Evolutionary conservation across 2,888 invertebrate species (phyloP).

Genomic region (Carterocephalus palaemon): DNA sequence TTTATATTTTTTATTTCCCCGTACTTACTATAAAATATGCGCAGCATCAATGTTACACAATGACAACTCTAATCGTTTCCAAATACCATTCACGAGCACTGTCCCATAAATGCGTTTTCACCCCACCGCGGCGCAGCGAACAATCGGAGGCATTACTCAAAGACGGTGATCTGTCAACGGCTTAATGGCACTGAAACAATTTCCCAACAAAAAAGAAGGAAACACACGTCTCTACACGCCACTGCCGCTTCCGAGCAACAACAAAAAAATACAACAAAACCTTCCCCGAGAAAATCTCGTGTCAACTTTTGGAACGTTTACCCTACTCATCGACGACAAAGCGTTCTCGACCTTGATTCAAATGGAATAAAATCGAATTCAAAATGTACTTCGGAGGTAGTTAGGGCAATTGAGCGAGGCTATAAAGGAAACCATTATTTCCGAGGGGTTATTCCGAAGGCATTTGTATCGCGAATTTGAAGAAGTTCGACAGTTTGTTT

Average conservation of each 20-base stretch:
- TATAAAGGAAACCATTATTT: constrained; percentile 77
- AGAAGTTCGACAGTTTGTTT: constrained; percentile 79
- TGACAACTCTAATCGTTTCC: constrained; percentile 41
- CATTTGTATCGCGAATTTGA: constrained; percentile 78
- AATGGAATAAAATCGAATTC: constrained; percentile 29
- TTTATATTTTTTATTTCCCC: constrained; percentile 23
- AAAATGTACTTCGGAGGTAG: constrained; percentile 26
- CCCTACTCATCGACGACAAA: constrained; percentile 37
- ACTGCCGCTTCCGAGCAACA: constrained; percentile 68
- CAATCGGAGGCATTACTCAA: constrained; percentile 70
- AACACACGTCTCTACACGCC: constrained; percentile 70
- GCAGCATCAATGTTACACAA: constrained; percentile 7
- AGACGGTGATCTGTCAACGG: constrained; percentile 74
- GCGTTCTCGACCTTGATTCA: constrained; percentile 28
- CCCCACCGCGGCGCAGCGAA: constrained; percentile 46
- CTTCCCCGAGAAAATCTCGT: constrained; percentile 56
- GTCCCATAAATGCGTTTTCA: constrained; percentile 52
- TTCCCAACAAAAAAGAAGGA: constrained; percentile 75
- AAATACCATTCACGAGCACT: constrained; percentile 37
- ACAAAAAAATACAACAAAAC: constrained; percentile 70
- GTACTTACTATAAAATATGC: constrained; percentile 13
- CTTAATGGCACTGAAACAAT: constrained; percentile 78
- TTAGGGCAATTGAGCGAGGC: constrained; percentile 40
- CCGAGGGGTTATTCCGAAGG: constrained; percentile 69
- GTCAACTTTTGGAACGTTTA: constrained; percentile 50